phyloP scores from a whole-genome alignment of 2,888 invertebrate genomes.

The Drosophila tanythrix region DNA sequence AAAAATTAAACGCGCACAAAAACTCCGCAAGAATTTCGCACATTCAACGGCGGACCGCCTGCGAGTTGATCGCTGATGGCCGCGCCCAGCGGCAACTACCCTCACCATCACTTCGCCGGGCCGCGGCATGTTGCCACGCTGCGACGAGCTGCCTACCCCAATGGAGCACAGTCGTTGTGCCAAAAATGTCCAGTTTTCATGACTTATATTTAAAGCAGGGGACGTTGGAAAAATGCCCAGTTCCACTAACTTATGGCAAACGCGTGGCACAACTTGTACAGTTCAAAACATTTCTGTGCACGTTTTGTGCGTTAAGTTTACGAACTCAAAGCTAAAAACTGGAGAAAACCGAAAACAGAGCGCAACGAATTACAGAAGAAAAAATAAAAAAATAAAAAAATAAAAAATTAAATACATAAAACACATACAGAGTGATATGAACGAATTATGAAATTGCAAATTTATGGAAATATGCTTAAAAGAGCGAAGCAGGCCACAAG shows the following conservation, averaged over 20 bases:
- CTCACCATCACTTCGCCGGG: neutral
- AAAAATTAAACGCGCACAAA: conserved; percentile 73
- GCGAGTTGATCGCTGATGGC: conserved; percentile 41
- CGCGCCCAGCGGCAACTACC: conserved; percentile 30
- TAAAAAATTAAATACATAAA: conserved; percentile 3
- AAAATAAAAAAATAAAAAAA: neutral
- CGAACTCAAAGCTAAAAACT: conserved; percentile 17
- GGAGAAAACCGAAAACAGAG: conserved; percentile 21
- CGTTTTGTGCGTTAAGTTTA: conserved; percentile 68
- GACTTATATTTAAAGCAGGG: neutral
- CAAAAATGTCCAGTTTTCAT: conserved; percentile 66
- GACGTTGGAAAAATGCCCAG: conserved; percentile 15
- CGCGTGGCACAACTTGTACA: conserved; percentile 70
- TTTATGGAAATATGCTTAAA: conserved; percentile 54
- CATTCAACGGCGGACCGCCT: conserved; percentile 54
- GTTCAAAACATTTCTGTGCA: conserved; percentile 72
- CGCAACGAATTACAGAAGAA: conserved; percentile 3
- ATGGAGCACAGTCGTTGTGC: conserved; percentile 36
- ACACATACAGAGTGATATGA: conserved; percentile 9
- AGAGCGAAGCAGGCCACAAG: conserved; percentile 33
- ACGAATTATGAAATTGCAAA: conserved; percentile 51
- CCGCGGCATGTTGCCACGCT: neutral
- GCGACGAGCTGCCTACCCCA: conserved; percentile 3
- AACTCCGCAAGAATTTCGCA: conserved; percentile 71
- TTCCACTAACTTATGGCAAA: conserved; percentile 54